Evolutionary conservation across 2,113 vertebrate genomes (phyloP).

Genomic region (Orycteropus afer): DNA sequence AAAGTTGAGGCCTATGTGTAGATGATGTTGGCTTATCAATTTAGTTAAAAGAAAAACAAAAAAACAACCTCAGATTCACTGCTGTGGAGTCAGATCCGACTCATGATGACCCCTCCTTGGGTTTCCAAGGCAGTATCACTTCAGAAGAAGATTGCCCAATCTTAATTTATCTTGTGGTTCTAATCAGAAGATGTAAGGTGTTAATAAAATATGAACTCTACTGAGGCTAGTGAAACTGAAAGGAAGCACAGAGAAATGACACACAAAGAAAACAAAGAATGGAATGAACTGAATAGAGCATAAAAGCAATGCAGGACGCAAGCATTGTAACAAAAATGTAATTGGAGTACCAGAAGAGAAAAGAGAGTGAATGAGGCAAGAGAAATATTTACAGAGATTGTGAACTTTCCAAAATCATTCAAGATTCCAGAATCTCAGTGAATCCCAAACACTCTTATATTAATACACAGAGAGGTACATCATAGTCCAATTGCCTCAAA

Average conservation of each 20-base stretch:
- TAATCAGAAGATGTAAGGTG: background rate
- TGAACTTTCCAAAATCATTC: background rate
- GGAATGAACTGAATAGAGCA: background rate
- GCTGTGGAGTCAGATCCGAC: no score
- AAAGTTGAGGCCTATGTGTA: background rate
- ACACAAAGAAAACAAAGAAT: background rate
- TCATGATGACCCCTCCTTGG: no score
- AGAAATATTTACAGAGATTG: background rate
- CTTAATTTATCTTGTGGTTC: background rate
- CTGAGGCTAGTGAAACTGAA: background rate
- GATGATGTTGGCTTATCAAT: background rate
- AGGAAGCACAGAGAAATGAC: background rate
- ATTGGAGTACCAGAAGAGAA: no score
- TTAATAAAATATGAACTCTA: background rate
- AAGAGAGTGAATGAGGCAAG: background rate
- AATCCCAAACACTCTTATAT: background rate
- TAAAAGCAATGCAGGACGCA: background rate
- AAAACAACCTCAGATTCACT: no score
- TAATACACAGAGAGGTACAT: background rate
- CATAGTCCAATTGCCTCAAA: background rate
- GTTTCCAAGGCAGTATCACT: no score
- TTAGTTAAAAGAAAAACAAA: slow-evolving; percentile 17
- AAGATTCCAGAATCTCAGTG: background rate
- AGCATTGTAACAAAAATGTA: background rate
- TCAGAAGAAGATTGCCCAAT: no score